These are phyloP conservation scores for Arge pagana DNA, from an alignment of 2,888 invertebrate species.

Conservation along the genomic window DNA sequence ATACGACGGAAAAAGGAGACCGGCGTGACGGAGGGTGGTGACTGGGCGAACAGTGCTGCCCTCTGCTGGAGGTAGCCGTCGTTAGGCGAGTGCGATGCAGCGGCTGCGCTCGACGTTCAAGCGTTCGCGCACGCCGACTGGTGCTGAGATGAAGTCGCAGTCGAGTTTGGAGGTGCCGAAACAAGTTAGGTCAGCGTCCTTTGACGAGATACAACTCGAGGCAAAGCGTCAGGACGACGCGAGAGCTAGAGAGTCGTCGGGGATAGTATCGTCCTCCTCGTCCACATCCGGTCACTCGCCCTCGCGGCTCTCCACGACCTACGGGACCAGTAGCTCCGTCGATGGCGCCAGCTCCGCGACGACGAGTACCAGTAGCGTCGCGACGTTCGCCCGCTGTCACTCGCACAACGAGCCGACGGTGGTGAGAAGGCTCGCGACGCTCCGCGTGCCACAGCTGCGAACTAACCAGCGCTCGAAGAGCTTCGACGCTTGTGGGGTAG, in stretches of 20 bases:
- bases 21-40: conserved; percentile 22
- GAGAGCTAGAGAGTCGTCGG: conserved; percentile 25
- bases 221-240: conserved; percentile 66
- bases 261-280: conserved; percentile 29
- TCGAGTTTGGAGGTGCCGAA: conserved; percentile 90
- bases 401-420: conserved; percentile 39
- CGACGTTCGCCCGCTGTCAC: conserved; percentile 27
- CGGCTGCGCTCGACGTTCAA: conserved; percentile 84
- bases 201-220: conserved; percentile 86
- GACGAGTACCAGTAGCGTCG: conserved; percentile 26
- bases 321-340: conserved; percentile 74
- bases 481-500: conserved; percentile 49
- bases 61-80: conserved; percentile 19
- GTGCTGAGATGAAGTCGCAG: conserved; percentile 89
- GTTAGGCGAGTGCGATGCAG: conserved; percentile 64
- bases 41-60: background rate
- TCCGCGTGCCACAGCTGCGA: conserved; percentile 52
- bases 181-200: conserved; percentile 87
- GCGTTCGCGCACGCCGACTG: conserved; percentile 85
- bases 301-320: conserved; percentile 42
- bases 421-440: conserved; percentile 28
- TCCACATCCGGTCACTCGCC: conserved; percentile 41
- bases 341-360: conserved; percentile 67
- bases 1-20: conserved; percentile 3
- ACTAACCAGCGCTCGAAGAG: conserved; percentile 51